Evolutionary conservation across 1,140 invertebrate genomes (phyloP).

Genomic region (Anthonomus grandis): DNA sequence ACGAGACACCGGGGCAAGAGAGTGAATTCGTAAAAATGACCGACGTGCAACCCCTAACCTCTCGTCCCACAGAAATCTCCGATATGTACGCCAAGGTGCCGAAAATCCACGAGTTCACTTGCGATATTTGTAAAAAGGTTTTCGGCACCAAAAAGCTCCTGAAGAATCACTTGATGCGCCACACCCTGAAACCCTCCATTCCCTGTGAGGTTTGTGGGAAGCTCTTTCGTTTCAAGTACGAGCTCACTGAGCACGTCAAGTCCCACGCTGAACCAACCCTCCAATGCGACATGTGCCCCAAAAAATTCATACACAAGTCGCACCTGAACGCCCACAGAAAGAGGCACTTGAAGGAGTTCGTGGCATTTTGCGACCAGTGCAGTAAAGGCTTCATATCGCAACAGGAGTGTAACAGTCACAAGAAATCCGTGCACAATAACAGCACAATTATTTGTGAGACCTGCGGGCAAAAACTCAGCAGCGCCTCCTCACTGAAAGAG

Average conservation of each 20-base stretch:
- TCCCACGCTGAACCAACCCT: slow-evolving; percentile 38
- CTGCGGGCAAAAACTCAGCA: slow-evolving; percentile 33
- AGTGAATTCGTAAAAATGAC: slow-evolving; percentile 29
- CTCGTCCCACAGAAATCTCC: not conserved
- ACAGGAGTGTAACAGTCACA: slow-evolving; percentile 28
- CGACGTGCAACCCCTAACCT: slow-evolving; percentile 16
- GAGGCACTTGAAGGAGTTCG: slow-evolving; percentile 55
- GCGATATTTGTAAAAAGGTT: slow-evolving; percentile 11
- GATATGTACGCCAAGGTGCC: not conserved
- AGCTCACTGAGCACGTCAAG: slow-evolving; percentile 28
- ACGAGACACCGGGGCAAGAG: slow-evolving; percentile 25
- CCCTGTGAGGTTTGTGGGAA: slow-evolving; percentile 40
- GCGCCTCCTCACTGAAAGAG: slow-evolving; percentile 33
- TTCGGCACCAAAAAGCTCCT: slow-evolving; percentile 26
- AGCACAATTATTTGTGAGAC: slow-evolving; percentile 34
- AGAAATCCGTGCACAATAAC: slow-evolving; percentile 27
- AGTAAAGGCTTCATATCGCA: slow-evolving; percentile 33
- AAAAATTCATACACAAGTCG: slow-evolving; percentile 66
- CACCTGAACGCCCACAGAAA: slow-evolving; percentile 64
- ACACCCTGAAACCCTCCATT: slow-evolving; percentile 3
- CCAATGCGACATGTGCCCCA: slow-evolving; percentile 46
- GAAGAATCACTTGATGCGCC: slow-evolving; percentile 12
- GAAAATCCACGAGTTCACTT: slow-evolving; percentile 6
- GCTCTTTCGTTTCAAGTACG: slow-evolving; percentile 35
- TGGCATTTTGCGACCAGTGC: slow-evolving; percentile 34